Evolutionary conservation across 2,113 vertebrate species (phyloP).

Genomic region (Cyanoderma ruficeps): DNA sequence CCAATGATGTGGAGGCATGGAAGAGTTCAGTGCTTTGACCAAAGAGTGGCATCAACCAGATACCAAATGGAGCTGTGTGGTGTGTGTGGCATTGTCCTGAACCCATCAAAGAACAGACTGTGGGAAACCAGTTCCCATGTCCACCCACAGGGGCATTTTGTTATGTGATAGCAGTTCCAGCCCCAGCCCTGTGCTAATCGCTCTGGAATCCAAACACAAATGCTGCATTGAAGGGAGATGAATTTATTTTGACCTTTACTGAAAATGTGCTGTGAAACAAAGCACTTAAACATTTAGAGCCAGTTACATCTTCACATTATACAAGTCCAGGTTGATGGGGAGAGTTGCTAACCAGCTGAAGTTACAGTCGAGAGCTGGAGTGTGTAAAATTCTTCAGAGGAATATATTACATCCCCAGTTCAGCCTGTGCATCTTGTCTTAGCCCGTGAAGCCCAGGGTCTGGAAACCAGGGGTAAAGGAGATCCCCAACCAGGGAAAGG

Average conservation of each 20-base stretch:
- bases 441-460: background rate
- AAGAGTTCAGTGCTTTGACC: background rate
- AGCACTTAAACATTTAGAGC: conserved; percentile 75
- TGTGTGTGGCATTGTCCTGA: background rate
- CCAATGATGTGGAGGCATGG: background rate
- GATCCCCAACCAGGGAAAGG: background rate
- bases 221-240: conserved; percentile 58
- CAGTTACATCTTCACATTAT: conserved; percentile 73
- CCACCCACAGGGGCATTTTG: background rate
- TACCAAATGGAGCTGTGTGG: background rate
- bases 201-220: conserved; percentile 59
- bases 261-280: conserved; percentile 78
- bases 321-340: conserved; percentile 49
- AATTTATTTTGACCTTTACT: conserved; percentile 81
- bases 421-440: background rate
- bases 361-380: conserved; percentile 46
- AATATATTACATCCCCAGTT: background rate
- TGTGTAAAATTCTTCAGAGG: conserved; percentile 65
- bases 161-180: conserved; percentile 25
- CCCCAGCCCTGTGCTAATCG: conserved; percentile 10
- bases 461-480: background rate
- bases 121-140: background rate
- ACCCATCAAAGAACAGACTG: background rate
- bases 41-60: background rate
- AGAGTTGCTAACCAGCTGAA: conserved; percentile 66